Evolutionary conservation across 2,113 vertebrate species (phyloP), one percentile per base, ranked within the genome.

Genomic region (Saccopteryx bilineata): DNA sequence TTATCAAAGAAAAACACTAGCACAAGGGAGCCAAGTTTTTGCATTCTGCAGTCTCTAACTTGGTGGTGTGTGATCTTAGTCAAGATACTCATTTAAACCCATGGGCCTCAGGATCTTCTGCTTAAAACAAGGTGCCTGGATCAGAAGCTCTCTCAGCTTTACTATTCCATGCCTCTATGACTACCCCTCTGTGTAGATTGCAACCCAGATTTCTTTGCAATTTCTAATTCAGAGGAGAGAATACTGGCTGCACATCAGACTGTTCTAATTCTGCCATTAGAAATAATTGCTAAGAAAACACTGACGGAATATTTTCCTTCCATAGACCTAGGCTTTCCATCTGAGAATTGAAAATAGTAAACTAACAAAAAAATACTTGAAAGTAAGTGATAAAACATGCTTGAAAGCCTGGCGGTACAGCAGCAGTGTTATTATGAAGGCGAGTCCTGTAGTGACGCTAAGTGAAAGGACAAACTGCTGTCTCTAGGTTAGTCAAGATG

Each of bases 141-240:
- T 4, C 24, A 88, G 39, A 80, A 31, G 13, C 31, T 76, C 26
- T 80, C 82, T 24, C 4, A 56, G 26, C 8, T 26, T 90, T 21
- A 52, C 21, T 21, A 18, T 50, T 60, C 21, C 48, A 23, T 48
- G 14, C 8, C 33, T 90, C 9, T 90, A 5, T 81, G 28, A 63
- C 28, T 76, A 13, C 58, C 17, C 23, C 5, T 87, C 28, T 88
- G 52, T 48, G 9, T 90, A 31, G 48, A 84, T 81, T 72, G 1
- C 48, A 85, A 87, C 33, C 63, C 87, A 26, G 5, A 60, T 90
- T 81, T 90, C 39, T 58, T 76, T 72, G 28, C 66, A 69, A 84
- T 91, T 95, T 90, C 60, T 92, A 21, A 14, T 90, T 95, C 50
- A 75, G 33, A 92, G n/a, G 33, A 87, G 50, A 95, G 21, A 68